Evolutionary conservation across 2,888 invertebrate genomes (phyloP).

Genomic region (Troides aeacus): DNA sequence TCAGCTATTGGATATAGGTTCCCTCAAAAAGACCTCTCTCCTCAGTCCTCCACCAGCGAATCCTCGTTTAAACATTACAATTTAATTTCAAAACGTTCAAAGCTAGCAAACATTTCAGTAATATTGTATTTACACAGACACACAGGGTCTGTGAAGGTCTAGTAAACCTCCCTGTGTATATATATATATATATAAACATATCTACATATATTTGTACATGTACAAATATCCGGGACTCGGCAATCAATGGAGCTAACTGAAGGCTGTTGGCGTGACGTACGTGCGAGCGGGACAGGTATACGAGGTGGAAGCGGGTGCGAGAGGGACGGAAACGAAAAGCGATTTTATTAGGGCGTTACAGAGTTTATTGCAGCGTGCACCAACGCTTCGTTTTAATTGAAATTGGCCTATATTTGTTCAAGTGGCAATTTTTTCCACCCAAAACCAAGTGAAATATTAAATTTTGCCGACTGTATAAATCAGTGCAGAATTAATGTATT

Average conservation of each 20-base stretch:
- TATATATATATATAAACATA: neutral
- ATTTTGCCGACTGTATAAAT: neutral
- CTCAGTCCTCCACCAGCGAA: too few species aligned
- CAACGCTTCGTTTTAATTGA: slow-evolving; percentile 27
- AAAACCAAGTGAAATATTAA: slow-evolving; percentile 3
- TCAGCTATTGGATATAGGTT: too few species aligned
- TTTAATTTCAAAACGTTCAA: neutral
- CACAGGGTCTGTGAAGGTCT: slow-evolving; percentile 10
- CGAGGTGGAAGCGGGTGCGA: neutral
- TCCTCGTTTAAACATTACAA: too few species aligned
- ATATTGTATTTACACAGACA: slow-evolving; percentile 7
- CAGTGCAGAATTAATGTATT: neutral
- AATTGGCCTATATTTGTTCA: slow-evolving; percentile 24
- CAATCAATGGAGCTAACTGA: slow-evolving; percentile 30
- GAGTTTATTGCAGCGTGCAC: slow-evolving; percentile 27
- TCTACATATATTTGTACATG: neutral
- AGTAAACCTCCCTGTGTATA: slow-evolving; percentile 4
- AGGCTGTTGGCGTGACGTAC: slow-evolving; percentile 28
- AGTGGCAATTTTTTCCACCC: slow-evolving; percentile 5
- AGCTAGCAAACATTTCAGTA: slow-evolving; percentile 4
- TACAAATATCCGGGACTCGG: slow-evolving; percentile 26
- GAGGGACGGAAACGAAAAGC: slow-evolving; percentile 9
- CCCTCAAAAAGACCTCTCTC: too few species aligned
- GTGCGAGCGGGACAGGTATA: slow-evolving; percentile 26
- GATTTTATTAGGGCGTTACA: slow-evolving; percentile 26